Base-by-base conservation (phyloP, 2,797 vertebrate species). In the Aselliscus stoliczkanus region DNA sequence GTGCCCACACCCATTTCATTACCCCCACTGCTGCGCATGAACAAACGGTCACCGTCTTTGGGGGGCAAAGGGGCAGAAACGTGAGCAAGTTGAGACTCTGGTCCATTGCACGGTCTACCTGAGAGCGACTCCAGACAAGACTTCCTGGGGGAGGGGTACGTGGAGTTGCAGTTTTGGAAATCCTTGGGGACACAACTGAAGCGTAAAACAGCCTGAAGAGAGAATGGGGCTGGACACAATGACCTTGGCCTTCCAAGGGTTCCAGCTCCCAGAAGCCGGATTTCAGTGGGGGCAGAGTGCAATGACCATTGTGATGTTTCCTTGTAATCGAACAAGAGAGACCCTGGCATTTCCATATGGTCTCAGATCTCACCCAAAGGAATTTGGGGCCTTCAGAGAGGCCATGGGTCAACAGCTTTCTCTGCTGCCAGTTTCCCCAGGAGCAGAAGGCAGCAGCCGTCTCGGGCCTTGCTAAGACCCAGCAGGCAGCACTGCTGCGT, bases 1-100 rank as follows among this genome's bases (percentile, higher is more conserved):
- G 31, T 9, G 76, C 31, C 56, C 5, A 0, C 18, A 54, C 27
- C 5, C 13, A 4, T 39, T 31, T 23, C 47, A 37, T 3, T 1
- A 7, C 76, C 50, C 70, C 1, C 7, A 6, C 29, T 34, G 39
- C 18, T 67, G 9, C 10, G 56, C 0, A 0, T 31, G 65, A 79
- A 54, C 31, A 2, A 34, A 70, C 13, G 1, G 13, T 64, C 77
- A 6, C 17, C 58, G 54, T 13, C 42, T 93, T 44, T 39, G 0
- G 1, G 27, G 52, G 67, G 42, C n/a, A 31, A 80, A 27, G 29
- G 60, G 44, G 31, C 31, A 7, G 54, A 25, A 12, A 15, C 13
- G 20, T 4, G 47, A 73, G 54, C 17, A 39, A 10, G 31, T 23
- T 9, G 23, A 34, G 72, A 23, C 47, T 62, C 12, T 4, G 34